A percentile compares a stretch with the other conserved stretches of the same genome.
phyloP scores from a whole-genome alignment of 2,888 invertebrate genomes.

The Tortrix viridana region DNA sequence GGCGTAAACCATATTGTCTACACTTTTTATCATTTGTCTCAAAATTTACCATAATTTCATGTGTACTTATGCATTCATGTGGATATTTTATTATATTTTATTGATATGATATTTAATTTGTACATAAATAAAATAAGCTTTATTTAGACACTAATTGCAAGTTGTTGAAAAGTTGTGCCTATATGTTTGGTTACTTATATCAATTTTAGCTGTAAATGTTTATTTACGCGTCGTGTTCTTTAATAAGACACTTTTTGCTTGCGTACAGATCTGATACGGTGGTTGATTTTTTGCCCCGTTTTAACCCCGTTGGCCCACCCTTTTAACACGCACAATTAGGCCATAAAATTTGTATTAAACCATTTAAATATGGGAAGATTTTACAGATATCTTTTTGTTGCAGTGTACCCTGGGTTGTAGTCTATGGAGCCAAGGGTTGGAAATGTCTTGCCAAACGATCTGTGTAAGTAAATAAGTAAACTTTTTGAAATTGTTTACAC shows the following conservation, averaged over 20 bases:
- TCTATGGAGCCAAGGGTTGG: conserved; percentile 90
- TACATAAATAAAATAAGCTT: not conserved
- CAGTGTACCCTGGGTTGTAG: conserved; percentile 93
- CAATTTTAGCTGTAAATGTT: too few relatives aligned
- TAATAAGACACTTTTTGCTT: not conserved
- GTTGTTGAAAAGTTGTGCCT: too few relatives aligned
- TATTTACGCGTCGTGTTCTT: not conserved
- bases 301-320: conserved; percentile 15
- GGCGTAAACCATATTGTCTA: conserved; percentile 47
- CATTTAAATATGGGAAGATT: conserved; percentile 12
- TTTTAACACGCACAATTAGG: conserved; percentile 39
- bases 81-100: conserved; percentile 3
- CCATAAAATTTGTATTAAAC: conserved; percentile 36
- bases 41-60: conserved; percentile 29
- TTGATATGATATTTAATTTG: not conserved
- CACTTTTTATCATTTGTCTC: conserved; percentile 42
- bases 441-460: conserved; percentile 90
- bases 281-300: conserved; percentile 21
- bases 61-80: conserved; percentile 8
- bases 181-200: too few relatives aligned
- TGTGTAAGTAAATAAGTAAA: too few relatives aligned
- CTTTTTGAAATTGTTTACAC: too few relatives aligned
- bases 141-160: too few relatives aligned
- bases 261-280: conserved; percentile 10
- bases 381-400: conserved; percentile 53